Percentiles rank a stretch among this genome's conserved stretches.
phyloP scores from a whole-genome alignment of 1,140 invertebrate species.

The Ylistrum balloti region DNA sequence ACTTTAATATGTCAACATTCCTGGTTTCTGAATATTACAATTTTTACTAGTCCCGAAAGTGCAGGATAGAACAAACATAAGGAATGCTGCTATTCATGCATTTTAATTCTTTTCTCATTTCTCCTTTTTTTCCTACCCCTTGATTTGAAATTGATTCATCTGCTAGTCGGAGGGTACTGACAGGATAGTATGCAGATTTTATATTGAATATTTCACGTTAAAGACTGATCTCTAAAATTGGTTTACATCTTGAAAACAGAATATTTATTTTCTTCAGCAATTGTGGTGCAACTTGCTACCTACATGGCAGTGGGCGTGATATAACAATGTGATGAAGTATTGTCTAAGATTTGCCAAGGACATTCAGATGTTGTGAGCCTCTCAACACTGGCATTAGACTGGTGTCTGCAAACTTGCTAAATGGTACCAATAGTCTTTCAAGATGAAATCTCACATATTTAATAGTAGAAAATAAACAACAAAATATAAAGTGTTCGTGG shows the following conservation, averaged over 20 bases:
- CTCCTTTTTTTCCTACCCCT: not conserved
- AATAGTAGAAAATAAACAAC: not conserved
- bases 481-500: not conserved
- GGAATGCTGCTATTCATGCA: not conserved
- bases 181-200: not conserved
- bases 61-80: not conserved
- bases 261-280: conserved; percentile 19
- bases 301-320: not conserved
- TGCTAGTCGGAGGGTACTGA: conserved; percentile 31
- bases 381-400: not conserved
- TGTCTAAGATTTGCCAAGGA: not conserved
- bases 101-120: not conserved
- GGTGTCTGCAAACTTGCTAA: not conserved
- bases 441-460: conserved; percentile 25
- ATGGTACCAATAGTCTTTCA: conserved; percentile 21
- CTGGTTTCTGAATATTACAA: conserved; percentile 39
- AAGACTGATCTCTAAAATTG: not conserved
- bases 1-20: conserved; percentile 29
- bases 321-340: not conserved
- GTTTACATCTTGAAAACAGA: conserved; percentile 2
- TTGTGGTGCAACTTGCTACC: conserved; percentile 32
- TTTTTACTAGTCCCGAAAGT: conserved; percentile 38
- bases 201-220: not conserved
- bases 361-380: conserved; percentile 1
- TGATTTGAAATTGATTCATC: not conserved